Evolutionary conservation across 1,140 invertebrate species (phyloP).

Genomic region (Dendrolimus kikuchii): DNA sequence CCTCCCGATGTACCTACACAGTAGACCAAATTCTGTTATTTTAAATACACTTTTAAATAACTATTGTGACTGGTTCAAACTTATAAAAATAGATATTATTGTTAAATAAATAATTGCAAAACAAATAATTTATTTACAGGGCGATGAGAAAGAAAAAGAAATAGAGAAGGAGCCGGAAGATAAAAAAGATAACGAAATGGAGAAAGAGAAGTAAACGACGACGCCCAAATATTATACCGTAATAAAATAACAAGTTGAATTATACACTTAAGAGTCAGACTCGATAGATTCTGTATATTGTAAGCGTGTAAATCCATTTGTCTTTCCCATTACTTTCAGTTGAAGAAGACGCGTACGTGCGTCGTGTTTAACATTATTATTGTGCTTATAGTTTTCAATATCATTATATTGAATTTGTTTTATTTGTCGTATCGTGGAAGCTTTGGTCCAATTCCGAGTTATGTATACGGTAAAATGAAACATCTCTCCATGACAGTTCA

Average conservation of each 20-base stretch:
- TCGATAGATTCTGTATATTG: slow-evolving; percentile 56
- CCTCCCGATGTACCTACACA: no score
- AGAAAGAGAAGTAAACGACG: slow-evolving; percentile 35
- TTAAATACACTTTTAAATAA: no score
- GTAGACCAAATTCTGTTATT: no score
- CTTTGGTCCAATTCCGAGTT: no score
- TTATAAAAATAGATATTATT: no score
- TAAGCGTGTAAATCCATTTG: slow-evolving; percentile 69
- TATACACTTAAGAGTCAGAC: slow-evolving; percentile 48
- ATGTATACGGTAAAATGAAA: no score
- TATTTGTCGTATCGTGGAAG: background rate
- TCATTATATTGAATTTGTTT: slow-evolving; percentile 7
- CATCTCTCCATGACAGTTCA: no score
- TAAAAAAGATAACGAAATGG: slow-evolving; percentile 76
- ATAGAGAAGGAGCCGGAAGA: slow-evolving; percentile 80
- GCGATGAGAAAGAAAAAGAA: slow-evolving; percentile 75
- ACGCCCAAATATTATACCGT: background rate
- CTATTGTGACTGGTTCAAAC: no score
- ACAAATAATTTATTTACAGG: slow-evolving; percentile 28
- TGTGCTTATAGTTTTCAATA: slow-evolving; percentile 26
- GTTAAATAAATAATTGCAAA: background rate
- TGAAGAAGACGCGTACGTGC: slow-evolving; percentile 6
- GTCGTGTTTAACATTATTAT: slow-evolving; percentile 25
- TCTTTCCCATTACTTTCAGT: slow-evolving; percentile 55
- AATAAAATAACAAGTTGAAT: slow-evolving; percentile 22